Base-by-base conservation (phyloP, 2,113 vertebrate genomes). In the Micronycteris hirsuta region DNA sequence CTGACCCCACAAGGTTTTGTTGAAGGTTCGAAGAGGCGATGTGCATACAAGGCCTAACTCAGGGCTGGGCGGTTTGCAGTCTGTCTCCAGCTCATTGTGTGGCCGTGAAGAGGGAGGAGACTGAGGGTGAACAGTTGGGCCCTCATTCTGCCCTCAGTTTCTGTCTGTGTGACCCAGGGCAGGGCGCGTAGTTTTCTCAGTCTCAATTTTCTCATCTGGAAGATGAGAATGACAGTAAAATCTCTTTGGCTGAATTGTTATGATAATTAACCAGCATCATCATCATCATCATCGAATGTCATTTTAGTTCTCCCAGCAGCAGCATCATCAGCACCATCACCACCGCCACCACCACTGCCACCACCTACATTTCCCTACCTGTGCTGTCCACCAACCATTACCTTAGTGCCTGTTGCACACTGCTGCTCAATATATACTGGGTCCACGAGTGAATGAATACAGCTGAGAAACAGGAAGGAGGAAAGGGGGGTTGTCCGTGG, bases 171-270 rank as follows among this genome's bases (percentile, higher is more conserved):
- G 54, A 63, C 67, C 14, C 41, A 82, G 71, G 20, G 16, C 56
- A 84, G 43, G 4, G 10, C 85, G 85, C 31, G 82, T 91, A 45
- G 54, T 84, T 96, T 84, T 95, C 41, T 93, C 85, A 54, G 33
- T 87, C 54, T 96, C 36, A 80, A 22, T 76, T 41, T 81, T 93
- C n/a, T 76, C 28, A 45, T 89, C 73, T 71, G 7, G 58, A 63
- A 80, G 78, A 54, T 88, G 77, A 11, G 43, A 87, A 61, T 94
- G 47, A 85, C 45, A 70, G 31, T 68, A 77, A 41, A 71, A 45
- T 89, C 36, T 43, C 41, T 19, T 91, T 38, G 54, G 56, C 82
- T 92, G 67, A 78, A n/a, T 74, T 96, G 33, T 89, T 26, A 16
- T 5, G 28, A 19, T 80, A 49, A 86, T 89, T 91, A 49, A 49